phyloP scores from a whole-genome alignment of 2,797 vertebrate species.

The Vipera ursinii region DNA sequence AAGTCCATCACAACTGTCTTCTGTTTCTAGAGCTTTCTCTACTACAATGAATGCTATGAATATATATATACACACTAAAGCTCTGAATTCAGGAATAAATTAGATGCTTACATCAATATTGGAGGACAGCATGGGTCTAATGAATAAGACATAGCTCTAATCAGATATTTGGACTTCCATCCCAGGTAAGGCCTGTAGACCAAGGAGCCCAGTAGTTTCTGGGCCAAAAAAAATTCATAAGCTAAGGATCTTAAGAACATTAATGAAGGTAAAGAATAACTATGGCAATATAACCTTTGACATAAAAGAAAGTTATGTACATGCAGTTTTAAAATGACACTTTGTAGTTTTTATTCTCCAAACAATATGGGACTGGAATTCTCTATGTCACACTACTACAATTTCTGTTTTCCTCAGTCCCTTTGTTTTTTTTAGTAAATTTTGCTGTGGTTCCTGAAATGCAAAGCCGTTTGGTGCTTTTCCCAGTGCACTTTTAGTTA shows the following conservation, averaged over 20 bases:
- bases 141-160: neutral
- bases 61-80: neutral
- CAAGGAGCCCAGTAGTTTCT: neutral
- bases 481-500: neutral
- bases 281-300: neutral
- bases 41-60: neutral
- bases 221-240: neutral
- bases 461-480: neutral
- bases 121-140: neutral
- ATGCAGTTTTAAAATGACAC: neutral
- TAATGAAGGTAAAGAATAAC: neutral
- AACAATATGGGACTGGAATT: neutral
- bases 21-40: neutral
- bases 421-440: neutral
- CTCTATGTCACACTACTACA: neutral
- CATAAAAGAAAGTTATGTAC: neutral
- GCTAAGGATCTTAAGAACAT: neutral
- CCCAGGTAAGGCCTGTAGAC: neutral
- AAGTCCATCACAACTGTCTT: neutral
- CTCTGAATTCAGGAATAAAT: neutral
- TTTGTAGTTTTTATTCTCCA: neutral
- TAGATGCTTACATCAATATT: neutral
- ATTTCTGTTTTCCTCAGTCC: neutral
- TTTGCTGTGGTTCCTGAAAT: neutral
- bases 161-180: neutral